These are phyloP conservation scores for Antheraea assamensis DNA, from an alignment of 2,888 invertebrate species.

Conservation along the genomic window DNA sequence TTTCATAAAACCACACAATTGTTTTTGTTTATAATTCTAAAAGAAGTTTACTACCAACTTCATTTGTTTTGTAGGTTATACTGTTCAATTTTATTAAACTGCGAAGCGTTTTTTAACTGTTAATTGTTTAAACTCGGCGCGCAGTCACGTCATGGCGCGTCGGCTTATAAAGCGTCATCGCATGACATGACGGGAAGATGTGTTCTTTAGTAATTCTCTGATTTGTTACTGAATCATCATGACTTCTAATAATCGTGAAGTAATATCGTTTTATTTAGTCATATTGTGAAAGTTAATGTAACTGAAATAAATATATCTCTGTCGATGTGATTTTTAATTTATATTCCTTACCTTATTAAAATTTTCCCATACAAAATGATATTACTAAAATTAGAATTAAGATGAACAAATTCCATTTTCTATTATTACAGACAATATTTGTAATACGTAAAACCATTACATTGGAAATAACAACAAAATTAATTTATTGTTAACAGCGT, in stretches of 20 bases:
- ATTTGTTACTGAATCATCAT: conserved; percentile 1
- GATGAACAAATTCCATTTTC: neutral
- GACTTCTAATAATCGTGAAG: neutral
- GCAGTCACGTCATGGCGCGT: neutral
- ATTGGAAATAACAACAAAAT: neutral
- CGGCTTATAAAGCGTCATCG: neutral
- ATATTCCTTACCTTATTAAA: neutral
- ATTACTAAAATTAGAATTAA: too few relatives aligned
- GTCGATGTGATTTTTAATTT: neutral
- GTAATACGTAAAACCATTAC: neutral
- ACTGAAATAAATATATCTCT: neutral
- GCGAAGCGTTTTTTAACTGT: conserved; percentile 1
- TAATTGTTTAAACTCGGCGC: neutral
- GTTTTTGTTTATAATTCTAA: neutral
- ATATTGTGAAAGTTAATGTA: neutral
- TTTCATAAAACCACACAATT: too few relatives aligned
- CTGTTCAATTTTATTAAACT: neutral
- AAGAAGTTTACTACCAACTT: neutral
- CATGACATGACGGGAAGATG: neutral
- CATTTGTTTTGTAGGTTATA: neutral
- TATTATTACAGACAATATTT: neutral
- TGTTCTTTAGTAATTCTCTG: neutral
- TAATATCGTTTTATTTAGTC: neutral
- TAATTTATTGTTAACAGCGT: neutral
- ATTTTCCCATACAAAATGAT: too few relatives aligned